phyloP scores from a whole-genome alignment of 2,113 vertebrate species.

The Galbula dea region DNA sequence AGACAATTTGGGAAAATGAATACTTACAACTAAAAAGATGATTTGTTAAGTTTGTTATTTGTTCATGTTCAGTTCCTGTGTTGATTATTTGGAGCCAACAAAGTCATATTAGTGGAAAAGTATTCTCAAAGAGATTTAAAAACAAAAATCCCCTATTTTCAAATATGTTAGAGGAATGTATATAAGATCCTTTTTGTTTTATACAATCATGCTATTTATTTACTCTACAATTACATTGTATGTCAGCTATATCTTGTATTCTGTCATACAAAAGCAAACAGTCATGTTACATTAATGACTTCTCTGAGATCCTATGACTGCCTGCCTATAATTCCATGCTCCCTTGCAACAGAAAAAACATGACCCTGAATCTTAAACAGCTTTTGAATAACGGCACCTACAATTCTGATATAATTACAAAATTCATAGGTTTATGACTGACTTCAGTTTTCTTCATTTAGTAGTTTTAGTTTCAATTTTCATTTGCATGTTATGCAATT shows the following conservation, averaged over 20 bases:
- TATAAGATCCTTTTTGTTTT: slow-evolving; percentile 60
- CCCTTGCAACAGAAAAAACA: slow-evolving; percentile 71
- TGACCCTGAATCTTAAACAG: slow-evolving; percentile 63
- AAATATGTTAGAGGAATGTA: slow-evolving; percentile 57
- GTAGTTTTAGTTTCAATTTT: neutral
- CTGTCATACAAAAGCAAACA: slow-evolving; percentile 94
- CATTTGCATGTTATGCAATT: neutral
- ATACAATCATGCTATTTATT: slow-evolving; percentile 82
- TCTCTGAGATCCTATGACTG: slow-evolving; percentile 71
- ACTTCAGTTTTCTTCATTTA: slow-evolving; percentile 20
- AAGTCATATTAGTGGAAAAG: neutral
- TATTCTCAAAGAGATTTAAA: neutral
- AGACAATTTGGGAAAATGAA: neutral
- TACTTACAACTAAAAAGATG: neutral
- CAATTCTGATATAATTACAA: slow-evolving; percentile 32
- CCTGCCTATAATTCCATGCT: slow-evolving; percentile 76
- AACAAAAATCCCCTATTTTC: neutral
- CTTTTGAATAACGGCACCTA: slow-evolving; percentile 30
- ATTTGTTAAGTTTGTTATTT: neutral
- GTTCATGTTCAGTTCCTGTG: neutral
- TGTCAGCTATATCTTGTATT: slow-evolving; percentile 76
- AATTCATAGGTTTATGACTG: neutral
- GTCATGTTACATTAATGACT: slow-evolving; percentile 72
- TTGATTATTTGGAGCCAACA: neutral
- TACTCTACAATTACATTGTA: slow-evolving; percentile 81